phyloP scores from a whole-genome alignment of 2,797 vertebrate species.

The Acipenser ruthenus region DNA sequence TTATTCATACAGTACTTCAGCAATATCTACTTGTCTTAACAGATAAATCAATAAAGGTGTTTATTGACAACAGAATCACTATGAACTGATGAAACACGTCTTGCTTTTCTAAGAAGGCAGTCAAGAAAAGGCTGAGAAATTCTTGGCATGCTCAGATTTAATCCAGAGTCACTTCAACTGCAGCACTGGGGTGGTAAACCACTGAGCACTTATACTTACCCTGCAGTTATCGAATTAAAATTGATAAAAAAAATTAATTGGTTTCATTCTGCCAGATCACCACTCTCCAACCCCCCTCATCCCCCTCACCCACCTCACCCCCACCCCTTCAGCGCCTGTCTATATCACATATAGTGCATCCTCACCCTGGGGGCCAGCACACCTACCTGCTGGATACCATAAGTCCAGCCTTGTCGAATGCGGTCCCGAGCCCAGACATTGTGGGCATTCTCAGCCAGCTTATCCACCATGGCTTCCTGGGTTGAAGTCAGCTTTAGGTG shows the following conservation, averaged over 20 bases:
- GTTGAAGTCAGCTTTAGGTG: constrained; percentile 85
- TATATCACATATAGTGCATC: neutral
- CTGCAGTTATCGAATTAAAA: constrained; percentile 12
- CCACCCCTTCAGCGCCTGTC: neutral
- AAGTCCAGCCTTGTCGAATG: constrained; percentile 91
- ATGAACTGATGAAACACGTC: no score
- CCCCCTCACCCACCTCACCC: neutral
- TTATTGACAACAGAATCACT: no score
- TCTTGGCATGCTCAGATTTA: no score
- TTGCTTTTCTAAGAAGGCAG: no score
- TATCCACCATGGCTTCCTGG: constrained; percentile 95
- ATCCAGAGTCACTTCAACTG: no score
- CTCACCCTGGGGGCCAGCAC: constrained; percentile 1
- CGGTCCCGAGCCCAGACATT: constrained; percentile 93
- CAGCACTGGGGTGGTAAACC: no score
- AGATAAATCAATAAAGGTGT: no score
- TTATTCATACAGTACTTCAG: no score
- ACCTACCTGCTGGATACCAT: constrained; percentile 85
- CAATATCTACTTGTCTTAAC: no score
- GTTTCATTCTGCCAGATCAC: constrained; percentile 3
- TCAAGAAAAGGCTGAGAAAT: no score
- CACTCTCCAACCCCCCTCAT: neutral
- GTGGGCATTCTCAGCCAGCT: constrained; percentile 89
- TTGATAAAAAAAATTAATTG: constrained; percentile 3
- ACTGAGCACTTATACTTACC: neutral